Conservation (phyloP, 2,797 vertebrate genomes). For the Chelon auratus region DNA sequence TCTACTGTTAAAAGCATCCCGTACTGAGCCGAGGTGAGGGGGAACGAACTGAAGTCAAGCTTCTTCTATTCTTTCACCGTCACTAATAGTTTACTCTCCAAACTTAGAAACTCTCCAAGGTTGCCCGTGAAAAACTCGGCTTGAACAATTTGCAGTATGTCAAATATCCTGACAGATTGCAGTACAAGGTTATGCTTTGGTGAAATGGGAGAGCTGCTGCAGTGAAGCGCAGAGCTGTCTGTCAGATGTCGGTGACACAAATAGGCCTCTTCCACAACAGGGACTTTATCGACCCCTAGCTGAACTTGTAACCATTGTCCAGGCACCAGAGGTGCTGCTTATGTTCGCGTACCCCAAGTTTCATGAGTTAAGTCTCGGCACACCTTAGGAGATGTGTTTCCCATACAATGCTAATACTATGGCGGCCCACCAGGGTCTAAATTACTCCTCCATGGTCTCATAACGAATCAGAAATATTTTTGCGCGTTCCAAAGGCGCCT, state of each 20-base stretch:
- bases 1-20: slow-evolving; percentile 44
- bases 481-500: too few species aligned
- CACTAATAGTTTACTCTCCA: slow-evolving; percentile 56
- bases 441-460: too few species aligned
- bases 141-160: slow-evolving; percentile 45
- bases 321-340: background rate
- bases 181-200: slow-evolving; percentile 35
- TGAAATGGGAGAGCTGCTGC: slow-evolving; percentile 29
- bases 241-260: slow-evolving; percentile 36
- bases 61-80: slow-evolving; percentile 35
- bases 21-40: slow-evolving; percentile 46
- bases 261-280: background rate
- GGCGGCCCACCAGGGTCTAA: too few species aligned
- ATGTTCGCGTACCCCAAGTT: slow-evolving; percentile 7
- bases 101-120: slow-evolving; percentile 39
- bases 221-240: slow-evolving; percentile 40
- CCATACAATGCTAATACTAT: background rate
- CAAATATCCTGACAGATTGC: slow-evolving; percentile 38
- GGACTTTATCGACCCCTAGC: slow-evolving; percentile 1
- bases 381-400: background rate
- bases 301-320: slow-evolving; percentile 17
- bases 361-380: slow-evolving; percentile 7
- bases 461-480: too few species aligned
- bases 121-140: slow-evolving; percentile 41
- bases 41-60: slow-evolving; percentile 40